A percentile compares a stretch with the other conserved stretches of the same genome.
These are phyloP conservation scores for Harpalus rubripes DNA, from an alignment of 2,888 invertebrate genomes.

Conservation along the genomic window DNA sequence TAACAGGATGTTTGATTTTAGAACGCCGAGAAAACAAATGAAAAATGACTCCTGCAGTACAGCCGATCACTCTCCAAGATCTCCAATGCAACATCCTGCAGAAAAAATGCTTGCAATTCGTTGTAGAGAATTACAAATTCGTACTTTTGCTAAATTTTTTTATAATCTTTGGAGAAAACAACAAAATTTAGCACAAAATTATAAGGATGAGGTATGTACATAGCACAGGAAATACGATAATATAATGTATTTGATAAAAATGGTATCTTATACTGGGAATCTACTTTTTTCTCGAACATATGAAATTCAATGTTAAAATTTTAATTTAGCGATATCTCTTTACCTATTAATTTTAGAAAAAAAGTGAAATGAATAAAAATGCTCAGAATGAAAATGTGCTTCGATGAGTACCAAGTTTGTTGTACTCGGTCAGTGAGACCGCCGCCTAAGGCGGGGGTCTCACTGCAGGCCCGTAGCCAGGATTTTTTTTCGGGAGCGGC, in stretches of 20 bases:
- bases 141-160: slow-evolving; percentile 23
- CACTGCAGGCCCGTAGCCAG: too few species aligned
- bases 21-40: slow-evolving; percentile 14
- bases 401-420: too few species aligned
- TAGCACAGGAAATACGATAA: background rate
- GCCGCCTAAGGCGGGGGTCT: too few species aligned
- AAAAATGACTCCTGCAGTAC: slow-evolving; percentile 28
- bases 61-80: slow-evolving; percentile 30
- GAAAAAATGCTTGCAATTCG: slow-evolving; percentile 28
- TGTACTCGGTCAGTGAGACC: too few species aligned
- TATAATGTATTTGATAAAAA: background rate
- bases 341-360: background rate
- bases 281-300: too few species aligned
- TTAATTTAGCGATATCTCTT: too few species aligned
- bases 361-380: background rate
- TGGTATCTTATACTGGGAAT: background rate
- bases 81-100: background rate
- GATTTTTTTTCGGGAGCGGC: too few species aligned
- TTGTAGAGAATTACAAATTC: slow-evolving; percentile 27
- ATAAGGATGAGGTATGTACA: slow-evolving; percentile 11
- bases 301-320: too few species aligned
- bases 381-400: background rate
- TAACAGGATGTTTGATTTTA: background rate
- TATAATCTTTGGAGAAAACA: slow-evolving; percentile 46
- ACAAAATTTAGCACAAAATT: slow-evolving; percentile 1